Evolutionary conservation across 1,140 invertebrate genomes (phyloP), one percentile per base, ranked within the genome.

Genomic region (Papilio polytes): DNA sequence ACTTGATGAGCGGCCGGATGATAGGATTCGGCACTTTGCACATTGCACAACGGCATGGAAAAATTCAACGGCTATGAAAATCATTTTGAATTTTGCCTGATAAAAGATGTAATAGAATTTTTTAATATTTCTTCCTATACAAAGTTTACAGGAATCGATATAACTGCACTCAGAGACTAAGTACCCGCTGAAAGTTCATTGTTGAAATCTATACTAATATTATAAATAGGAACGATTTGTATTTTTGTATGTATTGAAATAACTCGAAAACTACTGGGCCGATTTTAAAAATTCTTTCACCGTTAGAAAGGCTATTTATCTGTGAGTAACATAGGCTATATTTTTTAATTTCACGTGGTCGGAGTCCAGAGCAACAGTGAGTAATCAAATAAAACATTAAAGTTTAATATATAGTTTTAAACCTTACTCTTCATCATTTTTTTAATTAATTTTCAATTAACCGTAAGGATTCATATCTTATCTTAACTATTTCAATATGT

Each of bases 11-110:
- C 74, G 44, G 46, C 20, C 44, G 74, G 41, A 76, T 76, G 74
- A 76, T 76, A 76, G 74, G 74, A 51, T 76, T 76, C 74, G 74
- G 74, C 74, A 76, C 74, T 76, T 76, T 76, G 74, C 74, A 76
- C 74, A 76, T 76, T 76, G 74, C 74, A 76, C 44, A 76, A 51
- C 74, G 74, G 74, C 41, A 76, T 51, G 74, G 74, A 76, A 76
- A 76, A 76, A 76, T 48, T 76, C 74, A 76, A 44, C 74, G 46
- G 44, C 22, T 46, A 76, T 76, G 74, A 53, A 76, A 76, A 76
- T 44, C 72, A 70, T 73, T 44, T 41, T 73, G n/a, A 73, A 73
- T 73, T 44, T 73, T 73, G 18, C 36, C n/a, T 44, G 72, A 41
- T 72, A 72, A 72, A 72, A 26, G 70, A 41, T 13, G 18, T 15